Conservation (phyloP, 2,888 invertebrate genomes). For the Cataglyphis livida region DNA sequence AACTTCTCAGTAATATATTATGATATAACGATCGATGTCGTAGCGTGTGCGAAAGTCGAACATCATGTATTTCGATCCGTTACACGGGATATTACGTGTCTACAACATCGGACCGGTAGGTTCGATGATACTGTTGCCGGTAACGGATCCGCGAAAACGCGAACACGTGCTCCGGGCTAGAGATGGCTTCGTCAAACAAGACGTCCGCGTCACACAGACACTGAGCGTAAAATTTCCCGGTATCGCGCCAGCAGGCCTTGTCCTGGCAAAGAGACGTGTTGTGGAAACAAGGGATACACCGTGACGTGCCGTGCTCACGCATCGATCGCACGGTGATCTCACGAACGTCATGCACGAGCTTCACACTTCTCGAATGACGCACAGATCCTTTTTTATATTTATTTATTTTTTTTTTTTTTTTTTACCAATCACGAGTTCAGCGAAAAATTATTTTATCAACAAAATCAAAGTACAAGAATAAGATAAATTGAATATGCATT, state of each 20-base stretch:
- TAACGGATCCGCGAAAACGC: constrained; percentile 46
- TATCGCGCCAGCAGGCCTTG: constrained; percentile 25
- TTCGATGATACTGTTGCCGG: constrained; percentile 44
- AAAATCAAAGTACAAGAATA: background rate
- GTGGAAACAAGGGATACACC: constrained; percentile 45
- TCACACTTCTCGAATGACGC: constrained; percentile 25
- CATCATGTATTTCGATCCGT: constrained; percentile 35
- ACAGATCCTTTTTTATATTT: background rate
- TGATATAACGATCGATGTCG: constrained; percentile 27
- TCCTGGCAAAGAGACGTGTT: constrained; percentile 46
- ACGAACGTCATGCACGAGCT: constrained; percentile 37
- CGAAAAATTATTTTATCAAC: background rate
- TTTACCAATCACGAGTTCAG: background rate
- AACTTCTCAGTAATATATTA: background rate
- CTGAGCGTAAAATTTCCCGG: constrained; percentile 50
- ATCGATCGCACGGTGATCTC: constrained; percentile 40
- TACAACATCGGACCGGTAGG: constrained; percentile 30
- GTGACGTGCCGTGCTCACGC: constrained; percentile 28
- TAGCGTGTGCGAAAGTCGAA: constrained; percentile 10
- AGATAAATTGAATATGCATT: background rate
- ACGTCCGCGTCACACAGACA: constrained; percentile 28
- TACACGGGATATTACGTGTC: constrained; percentile 38
- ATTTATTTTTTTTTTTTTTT: background rate
- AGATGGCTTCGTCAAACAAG: constrained; percentile 52
- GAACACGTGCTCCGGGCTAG: constrained; percentile 54